Percentiles rank a stretch among this genome's conserved stretches.
These are phyloP conservation scores for Nebria brevicollis DNA, from an alignment of 2,888 invertebrate species.

Conservation along the genomic window DNA sequence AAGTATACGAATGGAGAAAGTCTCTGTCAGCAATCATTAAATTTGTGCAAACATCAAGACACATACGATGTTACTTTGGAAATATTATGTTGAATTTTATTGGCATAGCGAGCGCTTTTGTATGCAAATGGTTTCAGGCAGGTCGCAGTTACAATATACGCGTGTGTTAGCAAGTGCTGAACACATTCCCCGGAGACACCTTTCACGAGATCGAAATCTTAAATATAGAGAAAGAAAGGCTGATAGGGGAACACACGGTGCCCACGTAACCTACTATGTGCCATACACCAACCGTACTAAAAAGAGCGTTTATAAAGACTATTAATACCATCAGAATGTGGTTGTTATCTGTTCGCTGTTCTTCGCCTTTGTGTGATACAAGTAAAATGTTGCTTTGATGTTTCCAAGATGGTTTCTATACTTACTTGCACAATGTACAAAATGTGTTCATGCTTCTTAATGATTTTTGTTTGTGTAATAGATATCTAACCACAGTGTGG, in stretches of 20 bases:
- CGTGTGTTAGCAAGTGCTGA: constrained; percentile 7
- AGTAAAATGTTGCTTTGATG: background rate
- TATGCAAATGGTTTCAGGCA: constrained; percentile 12
- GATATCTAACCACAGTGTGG: no score
- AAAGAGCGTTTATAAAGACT: background rate
- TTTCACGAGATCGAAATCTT: constrained; percentile 16
- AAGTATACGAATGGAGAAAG: background rate
- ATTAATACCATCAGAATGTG: constrained; percentile 1
- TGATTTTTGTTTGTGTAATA: background rate
- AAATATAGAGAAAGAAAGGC: constrained; percentile 14
- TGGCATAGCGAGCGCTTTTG: background rate
- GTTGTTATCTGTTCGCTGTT: background rate
- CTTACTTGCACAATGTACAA: background rate
- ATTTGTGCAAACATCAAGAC: background rate
- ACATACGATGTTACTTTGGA: background rate
- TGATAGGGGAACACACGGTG: background rate
- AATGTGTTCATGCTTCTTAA: background rate
- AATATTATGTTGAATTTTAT: background rate
- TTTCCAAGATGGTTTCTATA: background rate
- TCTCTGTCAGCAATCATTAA: background rate
- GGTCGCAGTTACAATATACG: background rate
- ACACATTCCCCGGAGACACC: constrained; percentile 4
- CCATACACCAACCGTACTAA: background rate
- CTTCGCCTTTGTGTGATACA: background rate
- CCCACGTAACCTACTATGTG: background rate